Conservation (phyloP, 1,140 invertebrate genomes). For the Ladona fulva region DNA sequence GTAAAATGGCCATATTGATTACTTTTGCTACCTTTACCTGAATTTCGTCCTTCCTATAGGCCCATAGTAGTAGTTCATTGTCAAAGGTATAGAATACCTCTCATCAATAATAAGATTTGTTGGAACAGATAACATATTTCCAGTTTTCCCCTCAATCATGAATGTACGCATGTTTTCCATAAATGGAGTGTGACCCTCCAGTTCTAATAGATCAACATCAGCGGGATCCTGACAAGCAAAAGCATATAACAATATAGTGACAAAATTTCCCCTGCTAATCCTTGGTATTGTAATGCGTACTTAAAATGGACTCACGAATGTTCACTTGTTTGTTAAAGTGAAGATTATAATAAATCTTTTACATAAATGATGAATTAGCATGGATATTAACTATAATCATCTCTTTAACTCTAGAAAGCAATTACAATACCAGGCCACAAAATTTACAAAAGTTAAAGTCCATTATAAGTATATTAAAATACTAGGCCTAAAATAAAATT, state of each 20-base stretch:
- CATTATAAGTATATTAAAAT: not conserved
- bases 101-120: conserved; percentile 25
- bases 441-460: not conserved
- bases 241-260: conserved; percentile 15
- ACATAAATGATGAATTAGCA: too few species aligned
- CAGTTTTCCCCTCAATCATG: conserved; percentile 32
- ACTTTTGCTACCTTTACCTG: conserved; percentile 19
- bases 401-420: too few species aligned
- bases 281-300: too few species aligned
- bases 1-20: not conserved
- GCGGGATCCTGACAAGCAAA: conserved; percentile 31
- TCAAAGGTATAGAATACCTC: conserved; percentile 17
- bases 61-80: conserved; percentile 20
- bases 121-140: conserved; percentile 22
- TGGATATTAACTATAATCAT: too few species aligned
- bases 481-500: not conserved
- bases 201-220: conserved; percentile 37
- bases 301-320: too few species aligned
- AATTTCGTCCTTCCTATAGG: conserved; percentile 21
- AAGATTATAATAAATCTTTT: too few species aligned
- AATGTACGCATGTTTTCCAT: conserved; percentile 27
- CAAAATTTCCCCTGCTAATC: too few species aligned
- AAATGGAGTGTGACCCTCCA: conserved; percentile 32
- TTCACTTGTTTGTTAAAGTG: not conserved
- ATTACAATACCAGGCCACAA: not conserved